Conservation (phyloP, 2,888 invertebrate genomes). For the Caenorhabditis parvicauda region DNA sequence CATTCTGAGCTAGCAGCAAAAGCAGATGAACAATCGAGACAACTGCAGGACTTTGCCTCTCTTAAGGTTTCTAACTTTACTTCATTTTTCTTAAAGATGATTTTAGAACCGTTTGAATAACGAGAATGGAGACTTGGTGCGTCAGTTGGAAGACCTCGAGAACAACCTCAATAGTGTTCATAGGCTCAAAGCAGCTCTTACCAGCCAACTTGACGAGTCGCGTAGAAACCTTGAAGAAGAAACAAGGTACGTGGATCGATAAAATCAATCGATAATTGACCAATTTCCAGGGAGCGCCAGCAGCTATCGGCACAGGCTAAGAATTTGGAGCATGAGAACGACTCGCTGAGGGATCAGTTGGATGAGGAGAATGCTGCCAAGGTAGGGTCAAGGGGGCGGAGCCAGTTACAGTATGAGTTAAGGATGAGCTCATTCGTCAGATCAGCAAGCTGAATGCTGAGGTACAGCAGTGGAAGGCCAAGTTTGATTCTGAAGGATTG, state of each 20-base stretch:
- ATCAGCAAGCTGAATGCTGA: slow-evolving; percentile 98
- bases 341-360: background rate
- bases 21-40: slow-evolving; percentile 94
- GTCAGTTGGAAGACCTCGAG: slow-evolving; percentile 97
- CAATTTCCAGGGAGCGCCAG: slow-evolving; percentile 60
- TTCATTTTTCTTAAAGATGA: too few species aligned
- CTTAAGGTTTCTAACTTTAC: too few species aligned
- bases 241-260: too few species aligned
- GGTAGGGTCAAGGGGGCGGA: too few species aligned
- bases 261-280: too few species aligned
- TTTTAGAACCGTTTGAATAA: slow-evolving; percentile 43
- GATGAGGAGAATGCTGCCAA: background rate
- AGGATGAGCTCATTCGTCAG: slow-evolving; percentile 93
- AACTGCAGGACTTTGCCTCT: slow-evolving; percentile 81
- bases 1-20: slow-evolving; percentile 90
- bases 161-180: slow-evolving; percentile 83
- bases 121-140: slow-evolving; percentile 92
- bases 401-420: too few species aligned
- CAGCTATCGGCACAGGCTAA: slow-evolving; percentile 70
- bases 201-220: slow-evolving; percentile 95
- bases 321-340: background rate
- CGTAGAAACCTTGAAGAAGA: slow-evolving; percentile 97
- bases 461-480: slow-evolving; percentile 93
- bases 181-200: slow-evolving; percentile 85
- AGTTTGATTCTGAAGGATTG: slow-evolving; percentile 96